Evolutionary conservation across 2,113 vertebrate species (phyloP).

Genomic region (Lophius piscatorius): DNA sequence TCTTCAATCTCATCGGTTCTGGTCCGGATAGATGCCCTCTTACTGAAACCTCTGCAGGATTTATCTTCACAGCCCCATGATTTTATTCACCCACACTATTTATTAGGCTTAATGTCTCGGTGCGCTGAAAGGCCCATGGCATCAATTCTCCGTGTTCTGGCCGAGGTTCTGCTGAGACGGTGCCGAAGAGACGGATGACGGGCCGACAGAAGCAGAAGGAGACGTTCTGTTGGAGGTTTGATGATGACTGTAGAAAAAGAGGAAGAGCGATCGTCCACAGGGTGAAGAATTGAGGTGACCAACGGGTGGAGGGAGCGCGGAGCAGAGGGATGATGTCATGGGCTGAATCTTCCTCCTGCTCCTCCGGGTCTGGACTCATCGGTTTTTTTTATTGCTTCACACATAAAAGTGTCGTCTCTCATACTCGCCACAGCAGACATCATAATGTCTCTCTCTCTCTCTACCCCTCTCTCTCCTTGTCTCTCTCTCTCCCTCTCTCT

Average conservation of each 20-base stretch:
- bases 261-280: neutral
- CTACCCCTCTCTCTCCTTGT: conserved; percentile 7
- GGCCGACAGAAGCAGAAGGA: conserved; percentile 24
- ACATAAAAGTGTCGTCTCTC: conserved; percentile 64
- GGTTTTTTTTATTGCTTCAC: conserved; percentile 65
- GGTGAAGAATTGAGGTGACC: no score
- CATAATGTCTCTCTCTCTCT: conserved; percentile 44
- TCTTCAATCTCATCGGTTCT: no score
- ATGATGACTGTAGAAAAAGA: neutral
- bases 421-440: conserved; percentile 57
- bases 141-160: no score
- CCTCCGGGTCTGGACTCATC: conserved; percentile 57
- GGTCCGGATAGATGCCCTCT: no score
- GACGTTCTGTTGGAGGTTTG: no score
- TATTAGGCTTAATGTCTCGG: no score
- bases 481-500: conserved; percentile 25
- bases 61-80: no score
- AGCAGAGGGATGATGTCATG: conserved; percentile 33
- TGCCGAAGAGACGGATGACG: no score
- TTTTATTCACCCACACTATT: no score
- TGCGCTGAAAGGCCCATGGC: no score
- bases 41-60: no score
- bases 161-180: no score
- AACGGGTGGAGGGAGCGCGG: conserved; percentile 6
- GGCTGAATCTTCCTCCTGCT: conserved; percentile 43